Evolutionary conservation across 2,888 invertebrate species (phyloP), one percentile per base, ranked within the genome.

Genomic region (Calliopum simillimum): DNA sequence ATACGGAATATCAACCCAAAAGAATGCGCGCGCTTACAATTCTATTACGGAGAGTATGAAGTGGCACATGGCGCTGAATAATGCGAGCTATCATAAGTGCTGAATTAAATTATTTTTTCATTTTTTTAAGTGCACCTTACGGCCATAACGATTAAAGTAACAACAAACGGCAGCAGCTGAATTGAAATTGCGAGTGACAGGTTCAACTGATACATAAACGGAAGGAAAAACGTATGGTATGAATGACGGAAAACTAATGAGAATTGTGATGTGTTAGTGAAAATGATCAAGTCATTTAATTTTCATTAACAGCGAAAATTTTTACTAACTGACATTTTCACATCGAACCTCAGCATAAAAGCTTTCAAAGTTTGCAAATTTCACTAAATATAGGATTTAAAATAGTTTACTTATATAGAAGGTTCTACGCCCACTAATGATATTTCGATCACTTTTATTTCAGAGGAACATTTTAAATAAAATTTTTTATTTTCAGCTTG

Each of bases 31-130:
- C 44, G 51, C 19, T 56, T 47, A 47, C 46, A 23, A 13, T 25
- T 47, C 13, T 1, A 25, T 55, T 21, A n/a, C 13, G 25, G 12
- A 33, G 25, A 51, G 33, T 33, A 33, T 33, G 13, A 25, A 65
- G 68, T 64, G 71, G 68, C 61, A 69, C 71, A 68, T 43, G 63
- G 49, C 65, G 53, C 41, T 55, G n/a, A 59, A 41, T 46, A 61
- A 47, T 59, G 59, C 14, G 12, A 64, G 64, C 68, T 68, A 68
- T 58, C 68, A 51, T 51, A 64, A 68, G 59, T 59, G 59, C 68
- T 58, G 59, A 58, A 49, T 53, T 58, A 64, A 64, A 63, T 64
- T 46, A 68, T 68, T 64, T 55, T 63, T 63, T 51, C 46, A 46
- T 11, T 51, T 6, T 4, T 33, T 33, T 33, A 3, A 33, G 33